Conservation (phyloP, 2,113 vertebrate species). For the Gallinago undulata region DNA sequence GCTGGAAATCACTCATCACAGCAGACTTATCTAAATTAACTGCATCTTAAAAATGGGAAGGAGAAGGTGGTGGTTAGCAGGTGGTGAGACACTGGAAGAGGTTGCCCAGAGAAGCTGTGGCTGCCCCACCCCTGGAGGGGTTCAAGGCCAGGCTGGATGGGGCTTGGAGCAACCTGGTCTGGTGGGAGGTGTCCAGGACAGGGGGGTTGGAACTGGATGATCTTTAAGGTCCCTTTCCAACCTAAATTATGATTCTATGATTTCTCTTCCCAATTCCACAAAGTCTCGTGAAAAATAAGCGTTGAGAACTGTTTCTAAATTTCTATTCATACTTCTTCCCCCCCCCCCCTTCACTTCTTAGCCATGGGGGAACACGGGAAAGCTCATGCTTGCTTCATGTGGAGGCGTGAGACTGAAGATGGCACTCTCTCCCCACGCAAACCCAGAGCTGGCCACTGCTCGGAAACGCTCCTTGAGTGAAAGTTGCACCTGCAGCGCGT, state of each 20-base stretch:
- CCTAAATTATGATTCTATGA: no score
- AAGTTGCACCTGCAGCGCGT: slow-evolving; percentile 73
- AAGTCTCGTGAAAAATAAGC: background rate
- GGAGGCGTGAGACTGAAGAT: slow-evolving; percentile 77
- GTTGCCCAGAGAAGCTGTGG: no score
- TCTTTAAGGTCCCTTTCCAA: no score
- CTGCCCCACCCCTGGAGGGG: no score
- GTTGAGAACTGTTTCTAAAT: background rate
- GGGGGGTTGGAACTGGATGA: no score
- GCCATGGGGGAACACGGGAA: background rate
- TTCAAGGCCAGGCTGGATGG: no score
- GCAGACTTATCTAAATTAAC: background rate
- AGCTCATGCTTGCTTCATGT: background rate
- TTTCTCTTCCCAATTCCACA: background rate
- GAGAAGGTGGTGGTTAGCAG: background rate
- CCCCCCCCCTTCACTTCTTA: background rate
- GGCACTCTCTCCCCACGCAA: slow-evolving; percentile 78
- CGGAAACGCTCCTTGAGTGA: slow-evolving; percentile 51
- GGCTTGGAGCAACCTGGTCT: no score
- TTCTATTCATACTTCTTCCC: background rate
- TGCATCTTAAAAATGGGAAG: background rate
- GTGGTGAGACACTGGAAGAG: no score
- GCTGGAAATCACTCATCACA: background rate
- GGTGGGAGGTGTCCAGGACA: no score
- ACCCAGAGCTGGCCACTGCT: background rate